Base-by-base conservation (phyloP, 2,113 vertebrate species). In the Rhinopithecus roxellana region DNA sequence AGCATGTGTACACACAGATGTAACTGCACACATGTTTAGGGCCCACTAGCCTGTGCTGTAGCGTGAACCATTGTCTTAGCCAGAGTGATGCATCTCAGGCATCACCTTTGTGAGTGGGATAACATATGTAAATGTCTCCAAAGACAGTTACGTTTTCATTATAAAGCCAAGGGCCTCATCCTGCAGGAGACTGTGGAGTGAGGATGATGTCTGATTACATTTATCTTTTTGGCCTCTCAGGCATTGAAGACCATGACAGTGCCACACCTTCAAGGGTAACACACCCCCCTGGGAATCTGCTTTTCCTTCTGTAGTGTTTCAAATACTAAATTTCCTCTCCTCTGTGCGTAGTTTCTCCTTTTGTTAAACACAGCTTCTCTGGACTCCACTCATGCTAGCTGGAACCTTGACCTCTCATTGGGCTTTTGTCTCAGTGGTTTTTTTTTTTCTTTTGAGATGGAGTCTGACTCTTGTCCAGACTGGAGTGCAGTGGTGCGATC, bases 21-120 rank as follows among this genome's bases (percentile, higher is more conserved):
- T 55, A 55, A 55, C 52, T 55, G 52, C 52, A 20, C 18, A 55
- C 52, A 3, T 27, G n/a, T 25, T 45, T 25, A 7, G 10, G 3
- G 79, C 0, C 18, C 10, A 0, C 45, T 17, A 25, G 38, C 67
- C 64, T 6, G 12, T 35, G 55, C 55, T 16, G 0, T 0, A 0
- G 18, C 0, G 43, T 17, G 86, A 43, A 2, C 35, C 20, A 0
- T 57, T 0, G 17, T 43, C 69, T 43, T 1, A n/a, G 43, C 67
- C 82, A 16, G 0, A 38, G n/a, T 6, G 0, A 16, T 4, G 40
- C 45, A 2, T 67, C 14, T 18, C 13, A 13, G 12, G 4, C 2
- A 1, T 38, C 55, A 6, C 55, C 74, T 59, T 4, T 13, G 35
- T 1, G 1, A 10, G 6, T 3, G 57, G 40, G 38, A 1, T 14